phyloP scores from a whole-genome alignment of 1,140 invertebrate species.

The Heterodera schachtii region DNA sequence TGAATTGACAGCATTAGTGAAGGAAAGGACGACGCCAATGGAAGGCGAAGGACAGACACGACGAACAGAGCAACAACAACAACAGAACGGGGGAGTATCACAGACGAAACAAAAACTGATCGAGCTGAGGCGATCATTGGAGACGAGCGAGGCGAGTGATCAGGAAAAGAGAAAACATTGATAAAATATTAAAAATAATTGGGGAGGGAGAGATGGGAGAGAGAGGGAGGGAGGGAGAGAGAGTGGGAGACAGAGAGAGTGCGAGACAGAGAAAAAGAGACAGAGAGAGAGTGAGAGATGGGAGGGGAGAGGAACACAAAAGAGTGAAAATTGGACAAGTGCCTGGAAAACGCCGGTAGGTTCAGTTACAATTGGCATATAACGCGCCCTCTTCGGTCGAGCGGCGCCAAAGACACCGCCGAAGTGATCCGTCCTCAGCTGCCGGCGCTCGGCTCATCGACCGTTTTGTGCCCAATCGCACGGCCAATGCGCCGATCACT shows the following conservation, averaged over 20 bases:
- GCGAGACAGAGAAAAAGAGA: no score
- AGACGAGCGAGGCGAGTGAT: slow-evolving; percentile 16
- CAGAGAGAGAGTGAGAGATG: neutral
- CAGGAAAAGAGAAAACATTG: no score
- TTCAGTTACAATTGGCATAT: slow-evolving; percentile 15
- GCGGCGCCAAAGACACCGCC: slow-evolving; percentile 11
- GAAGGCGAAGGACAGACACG: neutral
- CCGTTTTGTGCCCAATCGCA: neutral
- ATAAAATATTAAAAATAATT: no score
- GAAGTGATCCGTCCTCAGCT: slow-evolving; percentile 1
- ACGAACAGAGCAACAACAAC: neutral
- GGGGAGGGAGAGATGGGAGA: neutral
- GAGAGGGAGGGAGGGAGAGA: neutral
- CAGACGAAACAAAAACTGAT: slow-evolving; percentile 45
- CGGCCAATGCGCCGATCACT: neutral
- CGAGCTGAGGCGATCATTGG: slow-evolving; percentile 41
- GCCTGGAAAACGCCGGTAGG: neutral
- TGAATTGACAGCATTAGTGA: slow-evolving; percentile 54
- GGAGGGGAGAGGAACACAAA: neutral
- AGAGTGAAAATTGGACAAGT: neutral
- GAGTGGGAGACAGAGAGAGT: neutral
- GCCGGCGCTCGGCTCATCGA: neutral
- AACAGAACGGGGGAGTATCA: slow-evolving; percentile 52
- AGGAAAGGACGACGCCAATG: slow-evolving; percentile 42
- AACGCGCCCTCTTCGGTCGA: slow-evolving; percentile 35